Percentiles rank a stretch among this genome's conserved stretches.
Evolutionary conservation across 2,888 invertebrate genomes (phyloP).

Genomic region (Drosophila antonietae): DNA sequence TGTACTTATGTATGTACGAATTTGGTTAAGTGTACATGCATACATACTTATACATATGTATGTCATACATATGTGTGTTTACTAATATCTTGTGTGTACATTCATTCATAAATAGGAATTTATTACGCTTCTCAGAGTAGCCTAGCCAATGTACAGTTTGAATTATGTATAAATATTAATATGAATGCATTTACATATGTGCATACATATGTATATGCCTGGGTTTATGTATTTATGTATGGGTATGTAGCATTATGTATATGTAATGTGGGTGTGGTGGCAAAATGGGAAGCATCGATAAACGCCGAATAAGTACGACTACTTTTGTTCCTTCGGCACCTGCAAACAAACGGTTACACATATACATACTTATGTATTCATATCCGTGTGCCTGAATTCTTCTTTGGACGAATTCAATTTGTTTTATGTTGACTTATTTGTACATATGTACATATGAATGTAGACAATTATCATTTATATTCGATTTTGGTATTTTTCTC

Average conservation of each 20-base stretch:
- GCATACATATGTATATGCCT: neutral
- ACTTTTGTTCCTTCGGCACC: slow-evolving; percentile 38
- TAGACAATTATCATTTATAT: neutral
- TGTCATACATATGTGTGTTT: no score
- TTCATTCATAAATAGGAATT: neutral
- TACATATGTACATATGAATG: neutral
- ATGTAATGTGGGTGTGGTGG: slow-evolving; percentile 48
- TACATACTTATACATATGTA: neutral
- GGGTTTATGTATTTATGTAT: slow-evolving; percentile 1
- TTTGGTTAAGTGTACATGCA: neutral
- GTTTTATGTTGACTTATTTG: neutral
- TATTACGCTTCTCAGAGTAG: neutral
- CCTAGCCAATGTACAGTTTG: neutral
- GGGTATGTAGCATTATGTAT: neutral
- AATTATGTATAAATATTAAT: no score
- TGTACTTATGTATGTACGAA: neutral
- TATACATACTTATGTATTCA: neutral
- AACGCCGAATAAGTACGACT: slow-evolving; percentile 42
- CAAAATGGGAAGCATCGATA: slow-evolving; percentile 30
- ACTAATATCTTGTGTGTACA: no score
- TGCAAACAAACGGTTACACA: neutral
- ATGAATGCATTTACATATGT: no score
- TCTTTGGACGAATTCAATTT: neutral
- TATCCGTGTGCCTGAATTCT: neutral
- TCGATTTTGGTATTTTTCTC: neutral